A percentile compares a stretch with the other conserved stretches of the same genome.
Evolutionary conservation across 1,140 invertebrate species (phyloP).

Genomic region (Heliconius himera): DNA sequence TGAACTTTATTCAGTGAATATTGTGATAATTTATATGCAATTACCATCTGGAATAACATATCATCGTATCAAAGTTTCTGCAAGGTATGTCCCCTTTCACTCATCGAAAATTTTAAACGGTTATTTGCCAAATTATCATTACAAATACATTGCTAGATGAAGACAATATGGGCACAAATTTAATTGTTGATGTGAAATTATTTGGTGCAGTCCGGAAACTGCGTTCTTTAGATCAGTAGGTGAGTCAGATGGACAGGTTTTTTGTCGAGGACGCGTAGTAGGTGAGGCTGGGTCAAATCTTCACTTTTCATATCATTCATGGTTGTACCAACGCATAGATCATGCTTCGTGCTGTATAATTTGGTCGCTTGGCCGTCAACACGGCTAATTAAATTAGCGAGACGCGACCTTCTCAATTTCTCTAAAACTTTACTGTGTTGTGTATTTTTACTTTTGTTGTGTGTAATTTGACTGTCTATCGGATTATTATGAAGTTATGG

Average conservation of each 20-base stretch:
- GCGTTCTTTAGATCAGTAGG: constrained; percentile 71
- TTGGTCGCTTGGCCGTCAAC: constrained; percentile 20
- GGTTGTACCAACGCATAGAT: constrained; percentile 37
- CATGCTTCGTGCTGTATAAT: constrained; percentile 27
- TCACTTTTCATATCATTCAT: constrained; percentile 63
- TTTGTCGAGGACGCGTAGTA: constrained; percentile 61
- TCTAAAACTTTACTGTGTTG: constrained; percentile 39
- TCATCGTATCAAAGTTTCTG: constrained; percentile 56
- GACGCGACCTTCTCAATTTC: constrained; percentile 42
- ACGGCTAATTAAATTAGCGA: constrained; percentile 58
- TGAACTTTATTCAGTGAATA: constrained; percentile 50
- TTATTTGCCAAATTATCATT: constrained; percentile 34
- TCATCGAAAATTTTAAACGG: constrained; percentile 62
- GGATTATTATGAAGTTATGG: constrained; percentile 12
- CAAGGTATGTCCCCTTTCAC: constrained; percentile 79
- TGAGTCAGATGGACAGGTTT: constrained; percentile 69
- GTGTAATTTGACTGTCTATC: constrained; percentile 33
- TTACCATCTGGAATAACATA: constrained; percentile 42
- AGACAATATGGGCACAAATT: neutral
- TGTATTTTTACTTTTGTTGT: constrained; percentile 50
- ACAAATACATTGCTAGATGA: constrained; percentile 2
- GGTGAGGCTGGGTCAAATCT: constrained; percentile 59
- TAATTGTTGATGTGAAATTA: constrained; percentile 23
- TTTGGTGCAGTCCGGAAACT: constrained; percentile 51
- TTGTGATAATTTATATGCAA: constrained; percentile 43